Evolutionary conservation across 2,888 invertebrate species (phyloP), one percentile per base, ranked within the genome.

Genomic region (Drosophila paramelanica): DNA sequence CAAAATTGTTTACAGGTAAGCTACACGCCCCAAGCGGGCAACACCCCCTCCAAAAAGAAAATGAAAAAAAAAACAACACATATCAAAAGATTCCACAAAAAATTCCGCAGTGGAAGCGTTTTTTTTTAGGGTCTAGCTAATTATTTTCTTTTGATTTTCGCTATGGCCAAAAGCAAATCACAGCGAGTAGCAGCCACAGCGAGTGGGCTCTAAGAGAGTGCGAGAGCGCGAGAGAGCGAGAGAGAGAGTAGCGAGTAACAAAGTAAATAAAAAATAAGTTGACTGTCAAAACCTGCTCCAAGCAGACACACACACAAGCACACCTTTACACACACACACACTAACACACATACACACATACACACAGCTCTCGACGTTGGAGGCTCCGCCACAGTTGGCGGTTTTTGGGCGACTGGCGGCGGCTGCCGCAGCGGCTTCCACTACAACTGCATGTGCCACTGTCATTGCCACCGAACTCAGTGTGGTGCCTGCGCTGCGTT

Each of bases 401-500:
- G 73, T 79, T 88, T 77, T 75, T 69, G 68, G 73, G 66, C 72
- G 67, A 85, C 81, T 81, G 88, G 64, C 67, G 87, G 64, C 60
- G 73, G 78, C 76, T 69, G 85, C 77, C 73, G 82, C 79, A 51
- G 73, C 83, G 81, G 85, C 90, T 89, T 90, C 89, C 84, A 90
- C 89, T 84, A 89, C 91, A 88, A 88, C 91, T 90, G 91, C 91
- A 91, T 90, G 89, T 92, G 91, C 91, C 91, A 91, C 91, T 91
- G 91, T 90, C 92, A 92, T 92, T 92, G 92, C 92, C 92, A 91
- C 92, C 89, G 92, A 91, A 89, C 92, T 89, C 92, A 92, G 92
- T 92, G 90, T 92, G 92, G 91, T 91, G 92, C 92, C 92, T 74
- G 70, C 8, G 17, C 60, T 55, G 71, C 53, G 60, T 60, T 67